Conservation (phyloP, 1,140 invertebrate genomes). For the Ptiloglossa arizonensis region DNA sequence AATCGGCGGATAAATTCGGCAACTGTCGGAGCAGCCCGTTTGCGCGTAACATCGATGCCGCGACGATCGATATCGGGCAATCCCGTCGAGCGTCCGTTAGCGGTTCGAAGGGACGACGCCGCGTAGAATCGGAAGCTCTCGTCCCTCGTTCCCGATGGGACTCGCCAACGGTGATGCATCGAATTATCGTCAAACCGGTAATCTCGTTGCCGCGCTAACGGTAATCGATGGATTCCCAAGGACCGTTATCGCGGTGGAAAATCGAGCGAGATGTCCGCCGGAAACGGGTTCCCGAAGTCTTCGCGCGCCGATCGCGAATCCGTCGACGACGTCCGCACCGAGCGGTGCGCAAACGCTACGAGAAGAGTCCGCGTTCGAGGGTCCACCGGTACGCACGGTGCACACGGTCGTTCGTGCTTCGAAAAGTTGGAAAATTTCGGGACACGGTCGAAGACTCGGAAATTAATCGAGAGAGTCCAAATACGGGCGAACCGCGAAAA, state of each 20-base stretch:
- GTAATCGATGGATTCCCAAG: constrained; percentile 66
- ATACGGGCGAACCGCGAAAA: too few species aligned
- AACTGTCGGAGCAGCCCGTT: constrained; percentile 35
- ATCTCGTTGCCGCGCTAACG: constrained; percentile 65
- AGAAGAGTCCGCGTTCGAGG: too few species aligned
- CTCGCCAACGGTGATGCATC: constrained; percentile 62
- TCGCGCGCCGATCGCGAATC: not conserved
- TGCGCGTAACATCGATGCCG: constrained; percentile 41
- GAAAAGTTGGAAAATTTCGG: too few species aligned
- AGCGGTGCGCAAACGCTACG: too few species aligned
- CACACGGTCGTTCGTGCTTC: too few species aligned
- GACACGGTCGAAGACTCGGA: too few species aligned
- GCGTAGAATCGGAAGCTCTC: constrained; percentile 47
- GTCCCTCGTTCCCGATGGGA: constrained; percentile 35
- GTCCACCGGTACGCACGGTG: too few species aligned
- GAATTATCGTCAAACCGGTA: constrained; percentile 68
- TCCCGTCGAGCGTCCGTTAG: constrained; percentile 63
- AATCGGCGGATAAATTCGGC: constrained; percentile 52
- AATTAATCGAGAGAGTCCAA: too few species aligned
- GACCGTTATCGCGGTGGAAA: constrained; percentile 59
- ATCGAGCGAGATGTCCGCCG: constrained; percentile 5
- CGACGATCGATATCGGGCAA: constrained; percentile 64
- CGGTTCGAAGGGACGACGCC: constrained; percentile 57
- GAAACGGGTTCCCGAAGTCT: not conserved
- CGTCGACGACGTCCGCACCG: too few species aligned